phyloP scores from a whole-genome alignment of 2,113 vertebrate species.

The Aramus guarauna region DNA sequence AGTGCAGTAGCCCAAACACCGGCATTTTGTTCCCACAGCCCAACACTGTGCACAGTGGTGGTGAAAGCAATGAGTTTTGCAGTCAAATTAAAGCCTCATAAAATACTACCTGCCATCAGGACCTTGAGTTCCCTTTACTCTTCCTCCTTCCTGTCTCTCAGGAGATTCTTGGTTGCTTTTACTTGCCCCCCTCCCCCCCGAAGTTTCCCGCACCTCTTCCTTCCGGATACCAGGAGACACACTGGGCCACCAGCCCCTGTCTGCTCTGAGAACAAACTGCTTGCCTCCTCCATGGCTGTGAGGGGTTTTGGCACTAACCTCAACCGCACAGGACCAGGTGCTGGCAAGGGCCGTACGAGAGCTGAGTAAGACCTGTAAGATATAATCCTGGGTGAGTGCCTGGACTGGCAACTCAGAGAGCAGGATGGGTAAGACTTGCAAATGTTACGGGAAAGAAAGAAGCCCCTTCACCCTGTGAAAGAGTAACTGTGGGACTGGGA shows the following conservation, averaged over 20 bases:
- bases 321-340: not conserved
- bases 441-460: not conserved
- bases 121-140: not conserved
- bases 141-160: not conserved
- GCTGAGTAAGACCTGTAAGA: not conserved
- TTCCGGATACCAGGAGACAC: not conserved
- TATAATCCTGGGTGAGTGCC: not conserved
- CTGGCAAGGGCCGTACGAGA: not conserved
- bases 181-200: not conserved
- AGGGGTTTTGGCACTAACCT: not conserved
- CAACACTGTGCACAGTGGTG: not conserved
- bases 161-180: not conserved
- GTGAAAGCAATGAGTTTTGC: not conserved
- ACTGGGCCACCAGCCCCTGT: not conserved
- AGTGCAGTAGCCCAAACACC: not conserved
- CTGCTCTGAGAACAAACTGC: not conserved
- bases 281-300: not conserved
- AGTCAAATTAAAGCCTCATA: not conserved
- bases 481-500: not conserved
- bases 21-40: not conserved
- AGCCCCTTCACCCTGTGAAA: not conserved
- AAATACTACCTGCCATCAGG: not conserved
- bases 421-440: not conserved
- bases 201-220: not conserved
- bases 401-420: not conserved